Evolutionary conservation across 1,140 invertebrate genomes (phyloP).

Genomic region (Oedothorax gibbosus): DNA sequence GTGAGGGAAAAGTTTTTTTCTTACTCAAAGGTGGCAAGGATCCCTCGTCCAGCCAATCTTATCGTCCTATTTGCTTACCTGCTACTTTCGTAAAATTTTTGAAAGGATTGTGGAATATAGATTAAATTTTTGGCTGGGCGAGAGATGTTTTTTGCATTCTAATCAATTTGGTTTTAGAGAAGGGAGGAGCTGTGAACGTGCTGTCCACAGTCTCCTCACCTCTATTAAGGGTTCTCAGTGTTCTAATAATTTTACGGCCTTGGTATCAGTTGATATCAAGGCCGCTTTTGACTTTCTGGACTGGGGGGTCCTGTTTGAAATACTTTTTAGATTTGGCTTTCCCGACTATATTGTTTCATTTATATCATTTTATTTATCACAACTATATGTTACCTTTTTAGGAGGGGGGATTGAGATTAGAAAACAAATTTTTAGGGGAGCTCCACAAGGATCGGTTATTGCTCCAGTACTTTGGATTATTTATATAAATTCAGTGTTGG

Average conservation of each 20-base stretch:
- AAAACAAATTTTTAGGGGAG: background rate
- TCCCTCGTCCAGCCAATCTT: background rate
- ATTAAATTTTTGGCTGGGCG: background rate
- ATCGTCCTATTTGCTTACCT: background rate
- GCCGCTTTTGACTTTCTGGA: too few relatives aligned
- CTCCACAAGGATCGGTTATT: background rate
- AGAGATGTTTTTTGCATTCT: background rate
- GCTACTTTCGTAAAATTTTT: background rate
- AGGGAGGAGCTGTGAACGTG: background rate
- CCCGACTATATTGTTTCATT: too few relatives aligned
- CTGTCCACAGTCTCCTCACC: background rate
- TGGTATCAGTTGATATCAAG: background rate
- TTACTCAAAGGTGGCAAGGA: background rate
- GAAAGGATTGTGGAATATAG: background rate
- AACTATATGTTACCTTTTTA: background rate
- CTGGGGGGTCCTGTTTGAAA: too few relatives aligned
- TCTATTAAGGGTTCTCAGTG: background rate
- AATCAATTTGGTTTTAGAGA: conserved; percentile 5
- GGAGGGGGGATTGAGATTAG: background rate
- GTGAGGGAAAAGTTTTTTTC: background rate
- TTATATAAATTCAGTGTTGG: background rate
- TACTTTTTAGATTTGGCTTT: too few relatives aligned
- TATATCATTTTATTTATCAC: too few relatives aligned
- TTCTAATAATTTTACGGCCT: background rate
- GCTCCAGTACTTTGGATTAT: background rate